Evolutionary conservation across 35 echinoderm and acorn worm genomes (phyloP), one percentile per base, ranked within the genome.

Genomic region (Lytechinus pictus): DNA sequence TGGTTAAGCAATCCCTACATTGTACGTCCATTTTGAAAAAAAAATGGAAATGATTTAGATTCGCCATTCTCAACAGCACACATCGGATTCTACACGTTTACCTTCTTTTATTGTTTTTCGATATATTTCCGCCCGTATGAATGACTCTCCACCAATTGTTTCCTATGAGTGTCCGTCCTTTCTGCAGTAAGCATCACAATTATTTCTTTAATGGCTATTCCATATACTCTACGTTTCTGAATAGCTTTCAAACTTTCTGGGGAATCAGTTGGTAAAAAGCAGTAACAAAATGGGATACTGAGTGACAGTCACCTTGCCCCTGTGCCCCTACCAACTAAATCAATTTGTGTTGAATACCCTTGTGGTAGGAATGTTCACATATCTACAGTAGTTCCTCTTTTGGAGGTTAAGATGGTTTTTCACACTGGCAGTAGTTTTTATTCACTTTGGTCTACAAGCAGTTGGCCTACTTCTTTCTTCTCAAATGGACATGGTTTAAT

Each of bases 141-240:
- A 79, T 24, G 66, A 79, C 66, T 79, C 66, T 79, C 19, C 66
- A 79, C 19, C 57, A 21, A 90, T 90, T 54, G 52, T 90, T 90
- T 90, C 88, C 88, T 90, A 54, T 90, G 88, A 52, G 88, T 90
- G 28, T 54, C 88, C 88, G 28, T 54, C 88, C 88, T 27, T 44
- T 90, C 52, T 52, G 88, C 88, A 28, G 52, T 90, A 90, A 52
- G 28, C 52, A 33, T 90, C 88, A 90, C 52, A 0, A 90, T 52
- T 90, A 90, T 21, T 52, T 44, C 4, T 54, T 52, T 90, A 52
- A 90, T 90, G 52, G 9, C 88, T 90, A 52, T 90, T 54, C 88
- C 88, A 90, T 90, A 33, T 89, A 54, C 88, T 90, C 33, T 44
- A 44, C 33, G 33, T 44, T 44, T n/a, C 19, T 14, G 66, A 79